Percentiles rank a stretch among this genome's conserved stretches.
phyloP scores from a whole-genome alignment of 92 coral and sea anemone genomes.

The Porites cylindrica region DNA sequence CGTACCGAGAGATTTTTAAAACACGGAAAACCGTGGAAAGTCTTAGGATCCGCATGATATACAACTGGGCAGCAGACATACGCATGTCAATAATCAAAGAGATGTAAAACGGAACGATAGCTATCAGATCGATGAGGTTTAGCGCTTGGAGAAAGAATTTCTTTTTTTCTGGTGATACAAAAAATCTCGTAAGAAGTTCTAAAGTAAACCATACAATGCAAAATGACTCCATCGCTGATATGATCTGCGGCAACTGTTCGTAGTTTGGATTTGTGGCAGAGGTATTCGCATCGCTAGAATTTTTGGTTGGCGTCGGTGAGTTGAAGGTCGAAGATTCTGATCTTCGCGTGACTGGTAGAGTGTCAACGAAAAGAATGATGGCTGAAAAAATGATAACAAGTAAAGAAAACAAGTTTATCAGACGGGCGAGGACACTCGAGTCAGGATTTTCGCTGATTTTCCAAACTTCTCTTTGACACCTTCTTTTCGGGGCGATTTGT shows the following conservation, averaged over 20 bases:
- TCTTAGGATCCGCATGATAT: constrained; percentile 61
- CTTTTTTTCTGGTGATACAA: constrained; percentile 58
- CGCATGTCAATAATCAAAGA: constrained; percentile 25
- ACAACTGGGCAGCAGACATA: constrained; percentile 21
- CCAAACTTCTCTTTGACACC: constrained; percentile 65
- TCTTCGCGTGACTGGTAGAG: not conserved
- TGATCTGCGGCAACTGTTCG: not conserved
- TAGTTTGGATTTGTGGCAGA: not conserved
- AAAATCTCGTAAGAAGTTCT: constrained; percentile 50
- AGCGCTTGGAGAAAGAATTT: constrained; percentile 46
- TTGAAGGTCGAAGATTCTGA: not conserved
- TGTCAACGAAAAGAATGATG: constrained; percentile 33
- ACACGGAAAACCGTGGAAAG: constrained; percentile 60
- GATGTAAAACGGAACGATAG: constrained; percentile 64
- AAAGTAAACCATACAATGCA: constrained; percentile 65
- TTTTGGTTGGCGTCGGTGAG: not conserved
- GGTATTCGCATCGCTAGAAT: too few relatives aligned
- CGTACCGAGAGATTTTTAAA: constrained; percentile 67
- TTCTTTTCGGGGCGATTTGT: constrained; percentile 25
- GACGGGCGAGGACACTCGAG: constrained; percentile 24
- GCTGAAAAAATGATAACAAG: constrained; percentile 35
- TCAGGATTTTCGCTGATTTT: constrained; percentile 51
- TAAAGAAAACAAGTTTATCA: constrained; percentile 23
- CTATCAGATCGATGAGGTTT: constrained; percentile 67
- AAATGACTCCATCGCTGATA: constrained; percentile 40